Evolutionary conservation across 2,113 vertebrate genomes (phyloP).

Genomic region (Mobula hypostoma): DNA sequence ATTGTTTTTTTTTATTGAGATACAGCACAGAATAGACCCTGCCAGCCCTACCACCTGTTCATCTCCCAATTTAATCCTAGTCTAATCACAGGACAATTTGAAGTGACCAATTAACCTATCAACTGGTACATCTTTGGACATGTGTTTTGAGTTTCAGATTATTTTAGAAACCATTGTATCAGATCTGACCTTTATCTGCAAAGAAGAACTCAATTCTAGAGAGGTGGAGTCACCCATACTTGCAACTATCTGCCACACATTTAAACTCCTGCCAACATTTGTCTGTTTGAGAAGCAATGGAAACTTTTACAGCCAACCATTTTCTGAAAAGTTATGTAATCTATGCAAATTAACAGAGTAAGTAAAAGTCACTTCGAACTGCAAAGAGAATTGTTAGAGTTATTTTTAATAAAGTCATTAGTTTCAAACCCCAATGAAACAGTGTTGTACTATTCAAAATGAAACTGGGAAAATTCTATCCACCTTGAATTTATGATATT

Average conservation of each 20-base stretch:
- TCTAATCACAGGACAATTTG: too few species aligned
- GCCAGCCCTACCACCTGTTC: too few species aligned
- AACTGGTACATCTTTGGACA: too few species aligned
- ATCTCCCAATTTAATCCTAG: too few species aligned
- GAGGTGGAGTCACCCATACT: background rate
- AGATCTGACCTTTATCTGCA: conserved; percentile 16
- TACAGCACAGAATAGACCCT: too few species aligned
- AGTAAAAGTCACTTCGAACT: background rate
- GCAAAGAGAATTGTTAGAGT: background rate
- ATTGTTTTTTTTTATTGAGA: too few species aligned
- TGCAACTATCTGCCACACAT: background rate
- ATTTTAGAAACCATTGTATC: background rate
- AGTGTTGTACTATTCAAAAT: background rate
- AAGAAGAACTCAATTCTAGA: conserved; percentile 13
- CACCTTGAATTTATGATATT: background rate
- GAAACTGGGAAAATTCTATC: background rate
- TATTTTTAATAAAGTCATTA: background rate
- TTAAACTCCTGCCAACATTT: background rate
- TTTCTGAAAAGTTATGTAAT: background rate
- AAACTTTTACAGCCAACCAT: background rate
- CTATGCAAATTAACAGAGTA: background rate
- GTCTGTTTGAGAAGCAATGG: background rate
- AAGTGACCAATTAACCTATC: too few species aligned
- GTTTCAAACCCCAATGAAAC: background rate
- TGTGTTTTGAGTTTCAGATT: background rate